Conservation (phyloP, 2,888 invertebrate species). For the Polyommatus iphigenia region DNA sequence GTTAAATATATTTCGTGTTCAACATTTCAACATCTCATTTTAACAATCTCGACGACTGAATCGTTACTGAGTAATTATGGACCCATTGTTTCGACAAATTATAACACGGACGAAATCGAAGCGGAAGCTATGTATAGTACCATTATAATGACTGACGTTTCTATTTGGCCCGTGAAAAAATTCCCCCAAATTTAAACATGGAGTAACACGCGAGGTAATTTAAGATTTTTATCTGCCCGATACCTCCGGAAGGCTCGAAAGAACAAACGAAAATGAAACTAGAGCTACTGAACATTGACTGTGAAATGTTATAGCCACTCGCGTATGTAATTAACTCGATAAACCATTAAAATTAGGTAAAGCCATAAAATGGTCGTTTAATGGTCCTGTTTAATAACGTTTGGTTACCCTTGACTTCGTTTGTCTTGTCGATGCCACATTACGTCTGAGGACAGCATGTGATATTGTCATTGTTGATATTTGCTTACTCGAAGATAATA, state of each 20-base stretch:
- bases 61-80: slow-evolving; percentile 61
- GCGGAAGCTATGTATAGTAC: slow-evolving; percentile 37
- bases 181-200: slow-evolving; percentile 40
- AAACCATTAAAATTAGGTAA: slow-evolving; percentile 14
- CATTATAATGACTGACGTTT: slow-evolving; percentile 30
- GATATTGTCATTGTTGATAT: background rate
- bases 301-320: background rate
- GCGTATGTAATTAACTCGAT: slow-evolving; percentile 5
- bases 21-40: slow-evolving; percentile 53
- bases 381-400: slow-evolving; percentile 8
- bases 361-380: slow-evolving; percentile 14
- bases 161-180: slow-evolving; percentile 38
- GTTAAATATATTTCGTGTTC: slow-evolving; percentile 44
- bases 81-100: slow-evolving; percentile 60
- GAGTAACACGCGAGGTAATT: slow-evolving; percentile 39
- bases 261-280: slow-evolving; percentile 16
- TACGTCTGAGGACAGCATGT: background rate
- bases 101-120: slow-evolving; percentile 42
- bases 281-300: background rate
- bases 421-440: background rate
- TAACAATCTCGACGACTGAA: slow-evolving; percentile 63
- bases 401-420: slow-evolving; percentile 16
- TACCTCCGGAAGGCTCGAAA: slow-evolving; percentile 38
- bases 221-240: slow-evolving; percentile 72
- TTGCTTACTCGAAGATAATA: background rate